Percentiles rank a stretch among this genome's conserved stretches.
Evolutionary conservation across 1,140 invertebrate species (phyloP).

Genomic region (Drosophila novamexicana): DNA sequence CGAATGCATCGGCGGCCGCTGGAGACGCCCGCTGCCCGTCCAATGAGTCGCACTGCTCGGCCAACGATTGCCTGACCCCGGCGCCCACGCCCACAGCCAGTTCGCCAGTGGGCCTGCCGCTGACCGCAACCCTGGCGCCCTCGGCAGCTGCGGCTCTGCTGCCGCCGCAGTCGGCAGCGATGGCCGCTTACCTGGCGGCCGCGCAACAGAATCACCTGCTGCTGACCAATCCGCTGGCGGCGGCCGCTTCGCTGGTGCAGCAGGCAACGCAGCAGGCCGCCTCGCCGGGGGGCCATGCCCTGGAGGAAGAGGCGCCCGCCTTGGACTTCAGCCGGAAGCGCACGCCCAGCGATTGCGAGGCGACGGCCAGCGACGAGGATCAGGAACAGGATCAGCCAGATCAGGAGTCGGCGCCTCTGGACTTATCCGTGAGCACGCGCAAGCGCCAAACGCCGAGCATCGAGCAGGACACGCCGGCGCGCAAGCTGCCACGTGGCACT

Average conservation of each 20-base stretch:
- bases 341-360: slow-evolving; percentile 48
- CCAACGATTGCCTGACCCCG: slow-evolving; percentile 86
- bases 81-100: slow-evolving; percentile 84
- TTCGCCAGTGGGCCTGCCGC: slow-evolving; percentile 85
- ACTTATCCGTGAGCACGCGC: slow-evolving; percentile 91
- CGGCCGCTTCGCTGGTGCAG: slow-evolving; percentile 84
- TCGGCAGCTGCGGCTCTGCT: slow-evolving; percentile 87
- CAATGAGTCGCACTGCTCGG: slow-evolving; percentile 89
- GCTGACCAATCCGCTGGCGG: slow-evolving; percentile 89
- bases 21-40: slow-evolving; percentile 87
- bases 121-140: slow-evolving; percentile 85
- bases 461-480: slow-evolving; percentile 85
- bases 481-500: slow-evolving; percentile 87
- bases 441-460: slow-evolving; percentile 86
- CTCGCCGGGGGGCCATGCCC: slow-evolving; percentile 85
- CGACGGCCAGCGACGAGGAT: slow-evolving; percentile 44
- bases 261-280: slow-evolving; percentile 87
- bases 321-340: slow-evolving; percentile 91
- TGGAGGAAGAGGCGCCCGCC: slow-evolving; percentile 85
- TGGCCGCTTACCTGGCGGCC: slow-evolving; percentile 90
- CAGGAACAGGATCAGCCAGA: slow-evolving; percentile 12
- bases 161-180: slow-evolving; percentile 91
- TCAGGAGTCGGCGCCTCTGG: slow-evolving; percentile 89
- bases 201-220: slow-evolving; percentile 91
- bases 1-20: slow-evolving; percentile 85